Percentiles rank a stretch among this genome's conserved stretches.
These are phyloP conservation scores for Hydrotaea cyrtoneurina DNA, from an alignment of 2,888 invertebrate species.

Conservation along the genomic window DNA sequence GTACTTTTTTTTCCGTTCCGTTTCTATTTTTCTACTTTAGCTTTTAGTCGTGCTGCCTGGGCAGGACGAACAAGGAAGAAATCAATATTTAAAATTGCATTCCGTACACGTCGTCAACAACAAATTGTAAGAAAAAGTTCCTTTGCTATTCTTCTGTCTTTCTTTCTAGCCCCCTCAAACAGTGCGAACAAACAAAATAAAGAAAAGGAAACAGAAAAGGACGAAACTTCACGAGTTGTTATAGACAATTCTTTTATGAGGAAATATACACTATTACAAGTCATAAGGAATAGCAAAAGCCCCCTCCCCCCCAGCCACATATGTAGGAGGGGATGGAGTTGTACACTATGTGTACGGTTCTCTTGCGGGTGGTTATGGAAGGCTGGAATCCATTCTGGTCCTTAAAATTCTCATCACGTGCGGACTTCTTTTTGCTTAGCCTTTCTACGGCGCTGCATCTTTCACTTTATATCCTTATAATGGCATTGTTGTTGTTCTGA, in stretches of 20 bases:
- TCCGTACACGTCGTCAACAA: slow-evolving; percentile 68
- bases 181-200: neutral
- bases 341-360: neutral
- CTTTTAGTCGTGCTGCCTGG: neutral
- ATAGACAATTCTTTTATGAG: slow-evolving; percentile 67
- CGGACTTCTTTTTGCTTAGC: slow-evolving; percentile 51
- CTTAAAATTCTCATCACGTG: slow-evolving; percentile 66
- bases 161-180: neutral
- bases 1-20: neutral
- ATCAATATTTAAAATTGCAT: slow-evolving; percentile 68
- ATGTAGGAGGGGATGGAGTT: slow-evolving; percentile 22
- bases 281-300: slow-evolving; percentile 55
- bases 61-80: slow-evolving; percentile 37
- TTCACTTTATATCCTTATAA: slow-evolving; percentile 62
- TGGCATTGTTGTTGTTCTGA: slow-evolving; percentile 39
- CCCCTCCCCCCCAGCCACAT: no score
- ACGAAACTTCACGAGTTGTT: slow-evolving; percentile 36
- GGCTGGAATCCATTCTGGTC: no score
- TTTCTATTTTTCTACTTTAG: neutral
- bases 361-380: slow-evolving; percentile 15
- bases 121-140: slow-evolving; percentile 68
- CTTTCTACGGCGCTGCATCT: slow-evolving; percentile 33
- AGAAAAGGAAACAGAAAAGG: neutral
- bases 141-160: slow-evolving; percentile 42
- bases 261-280: slow-evolving; percentile 64